A percentile compares a stretch with the other conserved stretches of the same genome.
These are phyloP conservation scores for Thalassophryne amazonica DNA, from an alignment of 2,797 vertebrate species.

Conservation along the genomic window DNA sequence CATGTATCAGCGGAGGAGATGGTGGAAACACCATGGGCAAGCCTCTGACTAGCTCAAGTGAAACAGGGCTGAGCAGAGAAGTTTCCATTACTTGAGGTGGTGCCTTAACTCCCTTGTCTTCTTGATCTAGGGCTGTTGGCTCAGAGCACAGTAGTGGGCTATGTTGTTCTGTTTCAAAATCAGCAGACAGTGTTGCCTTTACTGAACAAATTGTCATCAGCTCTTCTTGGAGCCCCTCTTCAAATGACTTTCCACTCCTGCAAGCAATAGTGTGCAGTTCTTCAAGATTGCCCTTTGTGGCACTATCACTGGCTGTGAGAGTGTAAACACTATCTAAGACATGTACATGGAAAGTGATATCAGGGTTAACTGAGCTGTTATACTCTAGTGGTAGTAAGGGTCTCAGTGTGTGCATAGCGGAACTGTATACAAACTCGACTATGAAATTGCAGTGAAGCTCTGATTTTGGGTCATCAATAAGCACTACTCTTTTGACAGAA, in stretches of 20 bases:
- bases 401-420: background rate
- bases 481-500: background rate
- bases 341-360: background rate
- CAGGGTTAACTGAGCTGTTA: background rate
- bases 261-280: slow-evolving; percentile 4
- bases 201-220: background rate
- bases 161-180: background rate
- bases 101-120: too few species aligned
- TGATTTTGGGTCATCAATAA: slow-evolving; percentile 2
- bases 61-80: background rate
- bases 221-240: background rate
- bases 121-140: background rate
- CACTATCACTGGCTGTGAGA: background rate
- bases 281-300: slow-evolving; percentile 9
- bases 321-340: slow-evolving; percentile 6
- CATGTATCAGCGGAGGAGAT: background rate
- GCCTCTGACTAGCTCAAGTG: background rate
- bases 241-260: background rate
- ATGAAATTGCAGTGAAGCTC: background rate
- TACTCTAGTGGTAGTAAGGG: background rate
- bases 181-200: background rate
- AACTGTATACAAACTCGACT: background rate
- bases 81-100: too few species aligned
- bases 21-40: background rate
- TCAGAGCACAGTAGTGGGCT: background rate